Conservation (phyloP, 2,113 vertebrate species). For the Andinoacara biseriatus region DNA sequence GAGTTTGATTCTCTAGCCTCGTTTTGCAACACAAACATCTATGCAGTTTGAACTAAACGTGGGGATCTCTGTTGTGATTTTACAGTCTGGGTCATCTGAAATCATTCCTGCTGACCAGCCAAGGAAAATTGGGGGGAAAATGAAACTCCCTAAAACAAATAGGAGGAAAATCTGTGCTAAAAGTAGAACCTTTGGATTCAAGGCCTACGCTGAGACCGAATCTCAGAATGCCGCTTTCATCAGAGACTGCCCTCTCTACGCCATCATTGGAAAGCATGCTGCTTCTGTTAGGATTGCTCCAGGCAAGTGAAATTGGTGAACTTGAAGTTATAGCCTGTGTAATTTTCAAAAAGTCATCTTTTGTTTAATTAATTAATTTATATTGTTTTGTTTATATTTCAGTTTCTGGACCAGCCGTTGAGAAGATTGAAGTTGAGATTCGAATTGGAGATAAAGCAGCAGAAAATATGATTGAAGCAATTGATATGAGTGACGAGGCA, state of each 20-base stretch:
- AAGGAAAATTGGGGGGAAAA: constrained; percentile 7
- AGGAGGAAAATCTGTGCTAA: constrained; percentile 65
- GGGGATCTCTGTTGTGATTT: constrained; percentile 25
- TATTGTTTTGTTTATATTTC: constrained; percentile 20
- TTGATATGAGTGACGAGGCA: constrained; percentile 65
- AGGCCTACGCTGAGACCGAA: constrained; percentile 75
- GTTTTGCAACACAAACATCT: neutral
- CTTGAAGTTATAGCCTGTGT: neutral
- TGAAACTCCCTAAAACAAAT: constrained; percentile 16
- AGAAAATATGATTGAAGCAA: constrained; percentile 77
- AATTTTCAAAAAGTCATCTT: neutral
- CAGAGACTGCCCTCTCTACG: constrained; percentile 69
- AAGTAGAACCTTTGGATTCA: constrained; percentile 71
- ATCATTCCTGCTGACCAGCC: constrained; percentile 32
- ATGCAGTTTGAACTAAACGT: neutral
- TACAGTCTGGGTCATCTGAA: constrained; percentile 77
- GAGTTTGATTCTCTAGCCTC: constrained; percentile 17
- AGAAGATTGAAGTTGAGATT: constrained; percentile 85
- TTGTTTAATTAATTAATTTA: neutral
- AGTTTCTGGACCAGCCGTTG: constrained; percentile 75
- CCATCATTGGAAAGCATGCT: constrained; percentile 77
- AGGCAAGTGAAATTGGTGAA: constrained; percentile 72
- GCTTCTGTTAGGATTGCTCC: constrained; percentile 65
- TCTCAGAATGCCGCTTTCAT: constrained; percentile 76
- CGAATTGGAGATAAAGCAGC: constrained; percentile 80